A percentile compares a stretch with the other conserved stretches of the same genome.
Evolutionary conservation across 1,140 invertebrate species (phyloP).

Genomic region (Drosophila obscura): DNA sequence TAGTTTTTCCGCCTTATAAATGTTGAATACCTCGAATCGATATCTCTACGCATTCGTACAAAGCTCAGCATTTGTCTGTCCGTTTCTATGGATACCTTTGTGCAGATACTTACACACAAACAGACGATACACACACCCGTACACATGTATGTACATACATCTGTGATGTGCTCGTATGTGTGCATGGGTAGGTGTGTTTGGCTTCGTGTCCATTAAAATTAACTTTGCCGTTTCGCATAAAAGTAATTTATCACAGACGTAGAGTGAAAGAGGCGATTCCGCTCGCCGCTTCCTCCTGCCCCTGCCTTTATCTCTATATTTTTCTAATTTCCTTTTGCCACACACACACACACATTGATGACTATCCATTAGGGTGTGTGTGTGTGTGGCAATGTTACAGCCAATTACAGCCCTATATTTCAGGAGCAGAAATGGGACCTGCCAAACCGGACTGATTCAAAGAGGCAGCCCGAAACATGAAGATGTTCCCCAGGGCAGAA

Average conservation of each 20-base stretch:
- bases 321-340: constrained; percentile 72
- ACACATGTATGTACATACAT: constrained; percentile 1
- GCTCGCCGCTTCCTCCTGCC: constrained; percentile 25
- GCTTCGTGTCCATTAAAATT: constrained; percentile 80
- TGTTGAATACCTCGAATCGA: constrained; percentile 73
- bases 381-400: no score
- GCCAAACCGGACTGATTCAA: constrained; percentile 11
- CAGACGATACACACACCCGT: constrained; percentile 10
- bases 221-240: constrained; percentile 78
- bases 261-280: constrained; percentile 60
- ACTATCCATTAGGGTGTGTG: constrained; percentile 32
- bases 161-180: constrained; percentile 5
- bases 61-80: constrained; percentile 42
- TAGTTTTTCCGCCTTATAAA: constrained; percentile 75
- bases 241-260: constrained; percentile 75
- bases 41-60: constrained; percentile 58
- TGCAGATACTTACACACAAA: constrained; percentile 3
- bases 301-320: constrained; percentile 61
- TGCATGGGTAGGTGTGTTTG: constrained; percentile 66
- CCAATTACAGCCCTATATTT: background rate
- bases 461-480: no score
- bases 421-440: constrained; percentile 4
- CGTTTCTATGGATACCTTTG: constrained; percentile 33
- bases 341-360: constrained; percentile 45
- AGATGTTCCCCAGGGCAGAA: no score